These are phyloP conservation scores for Andricus quercusramuli DNA, from an alignment of 2,888 invertebrate genomes.

Conservation along the genomic window DNA sequence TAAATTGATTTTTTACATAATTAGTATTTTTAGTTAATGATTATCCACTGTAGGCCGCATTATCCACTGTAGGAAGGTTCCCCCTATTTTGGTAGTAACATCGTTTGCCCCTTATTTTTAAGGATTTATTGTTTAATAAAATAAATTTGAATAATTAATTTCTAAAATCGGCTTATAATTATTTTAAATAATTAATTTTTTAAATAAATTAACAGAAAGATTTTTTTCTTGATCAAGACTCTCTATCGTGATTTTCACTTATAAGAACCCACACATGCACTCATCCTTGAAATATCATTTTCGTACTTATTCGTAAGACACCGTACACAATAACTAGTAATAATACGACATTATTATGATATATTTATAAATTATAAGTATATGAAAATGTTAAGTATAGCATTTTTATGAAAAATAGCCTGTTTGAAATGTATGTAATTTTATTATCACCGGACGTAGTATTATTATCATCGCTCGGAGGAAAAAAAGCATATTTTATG, in stretches of 20 bases:
- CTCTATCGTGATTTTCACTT: conserved; percentile 9
- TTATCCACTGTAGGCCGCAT: too few relatives aligned
- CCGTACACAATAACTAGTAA: conserved; percentile 67
- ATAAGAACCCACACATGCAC: conserved; percentile 48
- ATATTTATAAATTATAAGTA: conserved; percentile 66
- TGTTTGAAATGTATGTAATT: conserved; percentile 57
- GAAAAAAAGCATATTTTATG: conserved; percentile 34
- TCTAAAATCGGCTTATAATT: neutral
- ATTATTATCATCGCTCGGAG: conserved; percentile 36
- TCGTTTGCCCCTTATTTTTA: neutral
- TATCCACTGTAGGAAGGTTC: too few relatives aligned
- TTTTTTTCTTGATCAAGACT: conserved; percentile 7
- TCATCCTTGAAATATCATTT: conserved; percentile 62
- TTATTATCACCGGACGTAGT: conserved; percentile 47
- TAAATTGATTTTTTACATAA: too few relatives aligned
- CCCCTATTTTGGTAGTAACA: too few relatives aligned
- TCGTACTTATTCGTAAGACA: conserved; percentile 59
- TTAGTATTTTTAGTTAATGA: too few relatives aligned
- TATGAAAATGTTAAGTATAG: conserved; percentile 67
- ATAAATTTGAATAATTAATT: neutral
- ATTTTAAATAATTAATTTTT: neutral
- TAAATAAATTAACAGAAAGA: conserved; percentile 10
- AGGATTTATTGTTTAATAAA: neutral
- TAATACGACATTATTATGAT: conserved; percentile 64
- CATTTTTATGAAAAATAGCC: conserved; percentile 67